Evolutionary conservation across 2,797 vertebrate species (phyloP).

Genomic region (Alcedo atthis): DNA sequence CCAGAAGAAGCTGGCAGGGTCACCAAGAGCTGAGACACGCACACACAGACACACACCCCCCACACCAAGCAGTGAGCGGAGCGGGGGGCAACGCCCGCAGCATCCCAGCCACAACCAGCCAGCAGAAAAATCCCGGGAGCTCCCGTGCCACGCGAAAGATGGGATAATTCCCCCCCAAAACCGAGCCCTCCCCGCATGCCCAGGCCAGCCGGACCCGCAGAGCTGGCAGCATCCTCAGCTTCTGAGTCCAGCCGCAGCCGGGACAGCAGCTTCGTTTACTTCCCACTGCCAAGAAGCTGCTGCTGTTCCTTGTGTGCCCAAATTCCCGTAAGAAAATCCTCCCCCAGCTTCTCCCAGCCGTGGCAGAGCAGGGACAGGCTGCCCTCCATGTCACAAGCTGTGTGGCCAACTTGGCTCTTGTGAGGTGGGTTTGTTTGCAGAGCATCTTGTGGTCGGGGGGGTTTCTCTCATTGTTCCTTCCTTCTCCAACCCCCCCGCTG

Average conservation of each 20-base stretch:
- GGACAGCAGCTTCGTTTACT: background rate
- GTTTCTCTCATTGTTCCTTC: background rate
- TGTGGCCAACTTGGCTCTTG: fast-evolving
- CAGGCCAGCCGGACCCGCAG: fast-evolving
- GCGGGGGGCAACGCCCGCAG: fast-evolving
- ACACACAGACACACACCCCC: too few species aligned
- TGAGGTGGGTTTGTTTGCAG: background rate
- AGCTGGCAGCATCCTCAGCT: background rate
- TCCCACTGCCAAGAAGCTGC: background rate
- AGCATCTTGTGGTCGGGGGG: fast-evolving
- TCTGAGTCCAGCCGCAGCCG: fast-evolving
- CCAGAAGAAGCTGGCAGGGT: background rate
- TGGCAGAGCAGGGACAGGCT: background rate
- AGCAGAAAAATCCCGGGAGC: background rate
- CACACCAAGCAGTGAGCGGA: background rate
- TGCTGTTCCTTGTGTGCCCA: background rate
- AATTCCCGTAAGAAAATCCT: background rate
- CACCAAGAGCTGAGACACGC: background rate
- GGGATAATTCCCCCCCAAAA: fast-evolving
- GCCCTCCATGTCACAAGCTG: background rate
- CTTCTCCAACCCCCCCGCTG: background rate
- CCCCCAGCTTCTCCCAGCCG: background rate
- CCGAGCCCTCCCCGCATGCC: fast-evolving
- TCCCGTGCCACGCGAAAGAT: fast-evolving
- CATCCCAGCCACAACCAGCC: background rate